Conservation (phyloP, 1,140 invertebrate genomes). For the Platorchestia sp. region DNA sequence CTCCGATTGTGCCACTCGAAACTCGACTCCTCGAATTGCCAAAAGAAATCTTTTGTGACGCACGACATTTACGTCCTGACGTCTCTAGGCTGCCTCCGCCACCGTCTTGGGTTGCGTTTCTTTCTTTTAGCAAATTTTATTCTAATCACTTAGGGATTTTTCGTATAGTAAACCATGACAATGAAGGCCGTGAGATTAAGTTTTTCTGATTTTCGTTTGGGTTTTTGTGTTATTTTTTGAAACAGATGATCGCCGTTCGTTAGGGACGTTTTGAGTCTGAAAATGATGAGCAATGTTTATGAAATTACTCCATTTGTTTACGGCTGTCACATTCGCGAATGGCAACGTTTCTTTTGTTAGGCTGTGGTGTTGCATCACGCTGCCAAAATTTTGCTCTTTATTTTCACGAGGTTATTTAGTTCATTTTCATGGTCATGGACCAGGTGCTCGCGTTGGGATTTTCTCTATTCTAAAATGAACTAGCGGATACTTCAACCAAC, state of each 20-base stretch:
- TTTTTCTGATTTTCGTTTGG: neutral
- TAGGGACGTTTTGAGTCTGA: neutral
- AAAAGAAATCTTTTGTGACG: neutral
- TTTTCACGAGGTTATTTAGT: too few relatives aligned
- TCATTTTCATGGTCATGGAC: too few relatives aligned
- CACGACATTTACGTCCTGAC: neutral
- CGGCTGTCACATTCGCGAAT: too few relatives aligned
- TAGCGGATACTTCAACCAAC: too few relatives aligned
- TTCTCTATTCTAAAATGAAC: too few relatives aligned
- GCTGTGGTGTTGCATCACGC: neutral
- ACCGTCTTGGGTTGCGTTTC: neutral
- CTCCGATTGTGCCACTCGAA: neutral
- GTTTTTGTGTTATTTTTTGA: neutral
- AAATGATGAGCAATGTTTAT: neutral
- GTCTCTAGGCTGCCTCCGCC: too few relatives aligned
- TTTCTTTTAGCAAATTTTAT: neutral
- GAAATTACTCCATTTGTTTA: too few relatives aligned
- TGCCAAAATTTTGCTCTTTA: too few relatives aligned
- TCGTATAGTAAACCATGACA: neutral
- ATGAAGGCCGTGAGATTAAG: neutral
- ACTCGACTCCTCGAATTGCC: constrained; percentile 2
- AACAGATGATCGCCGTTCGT: neutral
- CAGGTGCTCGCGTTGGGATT: too few relatives aligned
- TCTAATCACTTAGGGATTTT: neutral
- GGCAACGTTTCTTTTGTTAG: neutral